Evolutionary conservation across 2,888 invertebrate genomes (phyloP).

Genomic region (Ceramica pisi): DNA sequence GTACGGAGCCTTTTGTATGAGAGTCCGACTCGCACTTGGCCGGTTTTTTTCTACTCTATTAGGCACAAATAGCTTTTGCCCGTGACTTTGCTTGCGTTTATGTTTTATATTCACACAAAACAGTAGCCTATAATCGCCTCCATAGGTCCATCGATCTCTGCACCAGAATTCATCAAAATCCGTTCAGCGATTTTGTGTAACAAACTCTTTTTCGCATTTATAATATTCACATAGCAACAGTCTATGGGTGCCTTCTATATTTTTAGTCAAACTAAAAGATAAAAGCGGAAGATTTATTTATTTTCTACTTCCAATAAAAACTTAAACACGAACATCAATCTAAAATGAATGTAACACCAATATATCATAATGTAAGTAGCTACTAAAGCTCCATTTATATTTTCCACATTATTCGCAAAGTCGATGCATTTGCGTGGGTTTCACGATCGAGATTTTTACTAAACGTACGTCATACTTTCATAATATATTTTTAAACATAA

Average conservation of each 20-base stretch:
- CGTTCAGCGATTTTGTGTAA: too few species aligned
- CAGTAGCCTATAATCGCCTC: too few species aligned
- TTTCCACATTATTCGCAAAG: background rate
- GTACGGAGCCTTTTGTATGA: too few species aligned
- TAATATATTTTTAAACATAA: background rate
- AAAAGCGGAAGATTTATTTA: background rate
- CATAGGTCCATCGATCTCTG: too few species aligned
- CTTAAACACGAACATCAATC: background rate
- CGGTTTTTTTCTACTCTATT: too few species aligned
- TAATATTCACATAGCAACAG: background rate
- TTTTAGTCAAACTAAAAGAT: background rate
- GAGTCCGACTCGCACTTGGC: too few species aligned
- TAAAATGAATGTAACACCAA: conserved; percentile 8
- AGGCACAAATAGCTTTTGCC: too few species aligned
- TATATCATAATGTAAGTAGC: background rate
- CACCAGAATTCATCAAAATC: too few species aligned
- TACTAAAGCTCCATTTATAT: conserved; percentile 11
- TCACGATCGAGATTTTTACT: background rate
- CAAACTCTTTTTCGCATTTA: too few species aligned
- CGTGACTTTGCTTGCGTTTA: too few species aligned
- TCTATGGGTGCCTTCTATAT: background rate
- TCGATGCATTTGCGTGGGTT: conserved; percentile 26
- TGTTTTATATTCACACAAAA: too few species aligned
- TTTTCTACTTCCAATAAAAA: background rate
- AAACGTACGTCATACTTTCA: conserved; percentile 22